Evolutionary conservation across 64 coral and sea anemone species (phyloP).

Genomic region (Montipora efflorescens): DNA sequence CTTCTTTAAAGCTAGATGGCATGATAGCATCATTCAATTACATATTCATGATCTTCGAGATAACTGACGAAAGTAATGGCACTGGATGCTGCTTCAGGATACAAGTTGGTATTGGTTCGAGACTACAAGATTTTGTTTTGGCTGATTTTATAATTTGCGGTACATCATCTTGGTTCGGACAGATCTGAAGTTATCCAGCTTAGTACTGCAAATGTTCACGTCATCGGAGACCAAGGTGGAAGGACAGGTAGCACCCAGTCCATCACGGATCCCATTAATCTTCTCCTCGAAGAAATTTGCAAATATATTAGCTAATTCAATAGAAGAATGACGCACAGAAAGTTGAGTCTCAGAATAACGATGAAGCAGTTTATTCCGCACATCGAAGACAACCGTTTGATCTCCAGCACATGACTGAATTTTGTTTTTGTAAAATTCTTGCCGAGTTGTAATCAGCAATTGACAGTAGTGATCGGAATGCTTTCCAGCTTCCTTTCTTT

Average conservation of each 20-base stretch:
- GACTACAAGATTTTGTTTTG: constrained; percentile 25
- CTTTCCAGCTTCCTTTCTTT: background rate
- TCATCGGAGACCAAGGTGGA: background rate
- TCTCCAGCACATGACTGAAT: constrained; percentile 32
- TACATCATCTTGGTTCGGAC: background rate
- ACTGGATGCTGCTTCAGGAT: background rate
- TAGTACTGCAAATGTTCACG: background rate
- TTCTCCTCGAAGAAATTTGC: constrained; percentile 1
- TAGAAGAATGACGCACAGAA: background rate
- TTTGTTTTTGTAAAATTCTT: background rate
- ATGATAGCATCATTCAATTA: background rate
- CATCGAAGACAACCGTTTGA: background rate
- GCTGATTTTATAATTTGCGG: background rate
- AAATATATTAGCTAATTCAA: constrained; percentile 13
- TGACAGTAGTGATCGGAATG: background rate
- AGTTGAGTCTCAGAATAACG: background rate
- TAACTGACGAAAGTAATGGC: background rate
- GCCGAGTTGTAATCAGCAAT: constrained; percentile 5
- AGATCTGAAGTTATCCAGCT: background rate
- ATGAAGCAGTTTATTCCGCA: constrained; percentile 30
- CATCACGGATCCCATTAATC: background rate
- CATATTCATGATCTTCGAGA: constrained; percentile 15
- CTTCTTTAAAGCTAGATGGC: constrained; percentile 44
- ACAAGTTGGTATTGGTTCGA: constrained; percentile 19
- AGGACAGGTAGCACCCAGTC: background rate